Base-by-base conservation (phyloP, 2,888 invertebrate genomes). In the Philereme transversata region DNA sequence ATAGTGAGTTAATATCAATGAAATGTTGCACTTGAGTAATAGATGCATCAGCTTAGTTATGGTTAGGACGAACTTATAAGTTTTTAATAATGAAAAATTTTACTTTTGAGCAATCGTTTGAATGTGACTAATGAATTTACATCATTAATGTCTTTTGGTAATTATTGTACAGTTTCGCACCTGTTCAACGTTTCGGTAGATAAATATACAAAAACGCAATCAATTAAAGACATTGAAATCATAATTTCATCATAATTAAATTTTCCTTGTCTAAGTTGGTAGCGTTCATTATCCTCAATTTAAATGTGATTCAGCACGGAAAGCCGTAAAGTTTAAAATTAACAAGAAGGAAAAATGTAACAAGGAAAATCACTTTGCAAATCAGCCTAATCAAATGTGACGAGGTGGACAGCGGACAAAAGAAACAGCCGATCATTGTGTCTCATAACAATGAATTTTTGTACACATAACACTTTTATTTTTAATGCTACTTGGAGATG, bases 321-420 rank as follows among this genome's bases (percentile, higher is more conserved):
- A 47, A 71, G 71, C 76, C 71, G 66, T 70, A 78, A 86, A 86
- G 79, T 86, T 87, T 82, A 82, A 86, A 86, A 85, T 86, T 83
- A 83, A 84, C 80, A 79, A 81, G 71, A 73, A 72, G 70, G 76
- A 82, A 83, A 84, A 83, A 84, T 78, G 66, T 64, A 66, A 67
- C 68, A 65, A 68, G 69, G 76, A 75, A 81, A 81, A 82, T 83
- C 76, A 77, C 45, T 49, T 57, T 51, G 51, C 74, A 77, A 68
- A 76, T 77, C 75, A 76, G 72, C 81, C 84, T 81, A 82, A 86
- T 86, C 79, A 84, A 83, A 82, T 75, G 75, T 69, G 70, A 71
- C 63, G 69, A 74, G 73, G 70, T 73, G 68, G 69, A 65, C 64
- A 65, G 65, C 66, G 64, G 70, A 71, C 68, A 53, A 47, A 59